These are phyloP conservation scores for Epinephelus awoara DNA, from an alignment of 2,797 vertebrate genomes.

Conservation along the genomic window DNA sequence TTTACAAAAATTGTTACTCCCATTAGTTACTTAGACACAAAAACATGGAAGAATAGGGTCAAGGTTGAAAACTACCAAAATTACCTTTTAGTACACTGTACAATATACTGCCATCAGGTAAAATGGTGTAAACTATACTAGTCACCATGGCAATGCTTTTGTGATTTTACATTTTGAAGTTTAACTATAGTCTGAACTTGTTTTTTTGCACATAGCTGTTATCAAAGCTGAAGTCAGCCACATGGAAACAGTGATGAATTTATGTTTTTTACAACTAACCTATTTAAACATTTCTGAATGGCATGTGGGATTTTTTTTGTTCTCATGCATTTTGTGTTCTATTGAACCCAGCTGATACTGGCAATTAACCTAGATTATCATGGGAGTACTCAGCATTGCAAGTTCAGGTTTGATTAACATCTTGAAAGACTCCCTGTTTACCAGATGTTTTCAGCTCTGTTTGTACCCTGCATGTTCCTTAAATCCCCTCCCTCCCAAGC, in stretches of 20 bases:
- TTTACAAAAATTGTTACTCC: no score
- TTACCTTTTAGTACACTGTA: neutral
- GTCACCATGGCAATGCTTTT: neutral
- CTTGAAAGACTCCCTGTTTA: slow-evolving; percentile 51
- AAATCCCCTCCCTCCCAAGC: slow-evolving; percentile 40
- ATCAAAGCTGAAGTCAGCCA: neutral
- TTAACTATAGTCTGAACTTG: neutral
- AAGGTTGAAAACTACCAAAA: no score
- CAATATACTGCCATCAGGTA: neutral
- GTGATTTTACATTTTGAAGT: neutral
- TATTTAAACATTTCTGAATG: slow-evolving; percentile 17
- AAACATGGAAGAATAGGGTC: no score
- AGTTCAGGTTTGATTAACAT: slow-evolving; percentile 66
- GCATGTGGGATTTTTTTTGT: slow-evolving; percentile 39
- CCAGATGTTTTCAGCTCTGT: slow-evolving; percentile 70
- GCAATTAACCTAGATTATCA: slow-evolving; percentile 44
- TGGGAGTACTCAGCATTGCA: slow-evolving; percentile 27
- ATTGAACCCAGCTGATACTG: slow-evolving; percentile 31
- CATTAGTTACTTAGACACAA: no score
- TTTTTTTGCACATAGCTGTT: neutral
- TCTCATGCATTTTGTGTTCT: slow-evolving; percentile 43
- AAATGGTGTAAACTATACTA: neutral
- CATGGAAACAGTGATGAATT: neutral
- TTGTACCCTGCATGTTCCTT: slow-evolving; percentile 74
- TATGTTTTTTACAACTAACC: slow-evolving; percentile 23